Evolutionary conservation across 1,140 invertebrate genomes (phyloP), one percentile per base, ranked within the genome.

Genomic region (Megathymus violae): DNA sequence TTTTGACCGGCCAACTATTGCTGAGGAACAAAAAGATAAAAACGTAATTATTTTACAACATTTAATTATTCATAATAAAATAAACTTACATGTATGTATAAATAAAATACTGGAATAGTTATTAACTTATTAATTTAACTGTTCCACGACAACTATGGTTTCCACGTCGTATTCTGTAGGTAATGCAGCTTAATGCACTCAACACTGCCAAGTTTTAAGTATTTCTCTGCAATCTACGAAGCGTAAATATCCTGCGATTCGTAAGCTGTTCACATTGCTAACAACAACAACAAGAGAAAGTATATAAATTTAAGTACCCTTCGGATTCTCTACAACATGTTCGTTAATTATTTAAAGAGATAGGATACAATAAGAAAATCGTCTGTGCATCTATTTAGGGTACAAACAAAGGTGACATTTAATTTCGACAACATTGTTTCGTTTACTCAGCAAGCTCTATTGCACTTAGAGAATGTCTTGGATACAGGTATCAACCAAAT

Each of bases 161-260:
- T 54, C 38, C 22, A 58, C 52, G 25, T 16, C 22, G 22, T 34
- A 22, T 38, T 56, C 38, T 9, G 41, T 56, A 56, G 47, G 51
- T 58, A 58, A 64, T 59, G 44, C 44, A 54, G 56, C 47, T 43
- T 62, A 64, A 65, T 62, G 67, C 63, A 59, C 60, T 67, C 48
- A 56, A 59, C 52, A 63, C 63, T 62, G 48, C 52, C 48, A 70
- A 73, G 67, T 74, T 71, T 68, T 71, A 69, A 71, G 74, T 64
- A 75, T 67, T 67, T 54, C 36, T 47, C 17, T 66, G 56, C 27
- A 48, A 70, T 68, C 67, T 64, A 48, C 67, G 51, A 50, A 66
- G 66, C 64, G 69, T 71, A 72, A 70, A 78, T 77, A 75, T 75
- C 59, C 64, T 51, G 40, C 64, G 50, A 63, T 56, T 72, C 71